Percentiles rank a stretch among this genome's conserved stretches.
Conservation (phyloP, 23 tunicate species). For the Ciona savignyi region DNA sequence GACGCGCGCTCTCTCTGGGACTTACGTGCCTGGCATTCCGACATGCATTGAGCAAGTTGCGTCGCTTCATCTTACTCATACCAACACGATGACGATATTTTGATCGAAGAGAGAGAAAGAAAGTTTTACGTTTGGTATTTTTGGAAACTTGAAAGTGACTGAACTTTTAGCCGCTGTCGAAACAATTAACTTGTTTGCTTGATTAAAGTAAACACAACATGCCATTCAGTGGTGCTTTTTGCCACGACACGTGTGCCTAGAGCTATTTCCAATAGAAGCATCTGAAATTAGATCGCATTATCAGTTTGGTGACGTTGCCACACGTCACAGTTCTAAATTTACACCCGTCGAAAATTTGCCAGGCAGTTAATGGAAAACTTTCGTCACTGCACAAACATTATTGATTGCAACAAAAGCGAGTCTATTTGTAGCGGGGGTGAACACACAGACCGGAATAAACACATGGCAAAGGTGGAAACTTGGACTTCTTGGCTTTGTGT, state of each 20-base stretch:
- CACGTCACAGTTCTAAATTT: background rate
- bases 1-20: background rate
- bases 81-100: background rate
- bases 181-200: too few species aligned
- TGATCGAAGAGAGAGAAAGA: too few species aligned
- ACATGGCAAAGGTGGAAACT: too few species aligned
- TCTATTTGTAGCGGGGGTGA: too few species aligned
- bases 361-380: background rate
- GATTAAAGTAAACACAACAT: too few species aligned
- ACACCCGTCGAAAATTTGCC: background rate
- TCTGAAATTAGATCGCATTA: background rate
- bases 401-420: too few species aligned
- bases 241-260: background rate
- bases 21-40: constrained; percentile 1
- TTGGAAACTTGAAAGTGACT: too few species aligned
- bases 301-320: background rate
- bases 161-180: too few species aligned
- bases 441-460: too few species aligned
- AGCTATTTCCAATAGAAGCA: background rate
- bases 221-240: too few species aligned
- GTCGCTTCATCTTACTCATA: background rate
- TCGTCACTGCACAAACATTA: background rate
- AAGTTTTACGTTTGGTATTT: too few species aligned
- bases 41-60: background rate
- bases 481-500: too few species aligned